phyloP scores from a whole-genome alignment of 64 coral and sea anemone genomes.

The Montipora sp. region DNA sequence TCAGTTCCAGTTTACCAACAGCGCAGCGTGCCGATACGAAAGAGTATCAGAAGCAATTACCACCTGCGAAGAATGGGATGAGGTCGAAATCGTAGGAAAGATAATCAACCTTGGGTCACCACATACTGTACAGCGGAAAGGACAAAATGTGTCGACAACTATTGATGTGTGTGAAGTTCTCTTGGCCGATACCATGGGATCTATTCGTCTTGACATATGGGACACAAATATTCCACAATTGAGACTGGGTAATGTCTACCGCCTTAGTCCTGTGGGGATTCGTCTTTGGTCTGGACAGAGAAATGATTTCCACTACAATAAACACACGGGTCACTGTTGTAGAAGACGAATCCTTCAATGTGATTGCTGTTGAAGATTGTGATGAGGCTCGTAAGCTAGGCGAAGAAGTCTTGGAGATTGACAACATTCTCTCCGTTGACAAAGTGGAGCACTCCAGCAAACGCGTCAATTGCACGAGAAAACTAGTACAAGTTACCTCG shows the following conservation, averaged over 20 bases:
- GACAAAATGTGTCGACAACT: constrained; percentile 16
- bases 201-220: neutral
- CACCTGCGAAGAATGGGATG: constrained; percentile 17
- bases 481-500: constrained; percentile 46
- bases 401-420: constrained; percentile 19
- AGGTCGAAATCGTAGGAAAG: constrained; percentile 16
- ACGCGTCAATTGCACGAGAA: constrained; percentile 22
- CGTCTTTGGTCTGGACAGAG: neutral
- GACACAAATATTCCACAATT: neutral
- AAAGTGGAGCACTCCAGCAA: constrained; percentile 32
- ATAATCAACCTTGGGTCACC: constrained; percentile 17
- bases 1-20: neutral
- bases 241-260: neutral
- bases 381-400: constrained; percentile 8
- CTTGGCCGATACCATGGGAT: neutral
- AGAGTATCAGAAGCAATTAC: constrained; percentile 13
- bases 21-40: neutral
- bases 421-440: constrained; percentile 24
- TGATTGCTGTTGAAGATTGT: constrained; percentile 27
- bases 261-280: neutral
- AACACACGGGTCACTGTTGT: constrained; percentile 35
- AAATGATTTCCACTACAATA: constrained; percentile 24
- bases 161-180: neutral
- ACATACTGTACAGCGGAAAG: constrained; percentile 2
- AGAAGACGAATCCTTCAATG: constrained; percentile 1